phyloP scores from a whole-genome alignment of 2,888 invertebrate species.

The Corbicula japonica region DNA sequence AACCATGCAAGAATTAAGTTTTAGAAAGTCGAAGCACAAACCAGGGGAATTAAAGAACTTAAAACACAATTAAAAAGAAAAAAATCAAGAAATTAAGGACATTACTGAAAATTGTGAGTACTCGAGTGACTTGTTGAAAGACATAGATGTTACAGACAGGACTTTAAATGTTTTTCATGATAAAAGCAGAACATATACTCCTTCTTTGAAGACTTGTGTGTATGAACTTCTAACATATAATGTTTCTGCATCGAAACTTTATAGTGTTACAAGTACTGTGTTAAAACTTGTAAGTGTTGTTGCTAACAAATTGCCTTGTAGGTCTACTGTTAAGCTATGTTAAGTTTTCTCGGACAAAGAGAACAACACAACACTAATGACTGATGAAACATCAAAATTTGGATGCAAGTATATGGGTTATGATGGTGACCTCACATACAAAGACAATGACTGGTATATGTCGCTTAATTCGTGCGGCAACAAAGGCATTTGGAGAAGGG shows the following conservation, averaged over 20 bases:
- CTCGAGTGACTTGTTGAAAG: not conserved
- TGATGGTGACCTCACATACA: conserved; percentile 27
- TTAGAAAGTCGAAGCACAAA: too few relatives aligned
- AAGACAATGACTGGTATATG: conserved; percentile 27
- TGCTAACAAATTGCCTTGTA: conserved; percentile 18
- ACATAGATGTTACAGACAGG: not conserved
- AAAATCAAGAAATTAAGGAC: too few relatives aligned
- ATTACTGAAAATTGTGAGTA: too few relatives aligned
- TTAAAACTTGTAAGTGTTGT: conserved; percentile 6
- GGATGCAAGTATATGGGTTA: conserved; percentile 27
- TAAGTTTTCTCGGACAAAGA: conserved; percentile 17
- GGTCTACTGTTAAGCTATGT: conserved; percentile 18
- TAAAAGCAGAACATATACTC: conserved; percentile 5
- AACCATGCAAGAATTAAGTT: too few relatives aligned
- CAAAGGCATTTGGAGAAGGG: conserved; percentile 47
- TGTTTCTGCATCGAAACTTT: conserved; percentile 24
- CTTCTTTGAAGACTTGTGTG: conserved; percentile 13
- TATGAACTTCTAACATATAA: conserved; percentile 15
- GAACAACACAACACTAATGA: conserved; percentile 8
- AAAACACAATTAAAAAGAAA: too few relatives aligned
- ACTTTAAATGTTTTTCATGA: conserved; percentile 18
- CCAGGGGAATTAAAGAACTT: too few relatives aligned
- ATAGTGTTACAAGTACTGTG: conserved; percentile 10
- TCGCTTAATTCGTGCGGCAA: conserved; percentile 33
- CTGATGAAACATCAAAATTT: conserved; percentile 38